phyloP scores from a whole-genome alignment of 2,113 vertebrate genomes.

The Aplodontia rufa region DNA sequence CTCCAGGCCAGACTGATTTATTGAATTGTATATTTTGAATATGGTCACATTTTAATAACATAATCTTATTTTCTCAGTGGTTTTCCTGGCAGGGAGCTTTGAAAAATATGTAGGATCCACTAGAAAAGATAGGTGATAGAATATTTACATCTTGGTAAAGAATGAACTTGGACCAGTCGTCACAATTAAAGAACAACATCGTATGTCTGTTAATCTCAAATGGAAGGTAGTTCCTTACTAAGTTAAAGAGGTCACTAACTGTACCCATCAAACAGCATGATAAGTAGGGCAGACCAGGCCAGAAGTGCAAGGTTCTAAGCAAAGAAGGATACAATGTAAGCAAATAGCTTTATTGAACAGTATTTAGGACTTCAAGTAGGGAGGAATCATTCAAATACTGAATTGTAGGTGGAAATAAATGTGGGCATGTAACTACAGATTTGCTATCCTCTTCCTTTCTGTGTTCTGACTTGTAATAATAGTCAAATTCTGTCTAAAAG shows the following conservation, averaged over 20 bases:
- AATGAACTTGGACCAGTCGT: background rate
- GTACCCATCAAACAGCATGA: background rate
- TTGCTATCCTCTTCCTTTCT: background rate
- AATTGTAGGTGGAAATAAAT: background rate
- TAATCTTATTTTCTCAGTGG: slow-evolving; percentile 15
- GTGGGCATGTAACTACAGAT: background rate
- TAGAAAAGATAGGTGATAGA: background rate
- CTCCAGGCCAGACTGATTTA: background rate
- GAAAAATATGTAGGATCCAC: background rate
- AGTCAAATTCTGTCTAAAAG: background rate
- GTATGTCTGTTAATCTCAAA: background rate
- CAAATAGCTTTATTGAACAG: background rate
- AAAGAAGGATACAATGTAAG: background rate
- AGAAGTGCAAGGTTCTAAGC: background rate
- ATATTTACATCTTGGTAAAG: background rate
- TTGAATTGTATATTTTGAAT: slow-evolving; percentile 2
- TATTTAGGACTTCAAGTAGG: background rate
- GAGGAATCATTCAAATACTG: background rate
- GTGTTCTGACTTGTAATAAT: background rate
- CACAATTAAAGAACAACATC: background rate
- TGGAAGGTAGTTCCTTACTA: background rate
- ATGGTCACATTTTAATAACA: slow-evolving; percentile 4
- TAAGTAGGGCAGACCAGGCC: background rate
- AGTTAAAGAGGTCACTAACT: background rate
- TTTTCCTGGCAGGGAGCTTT: background rate